phyloP scores from a whole-genome alignment of 1,140 invertebrate species.

The Pollicipes pollicipes region DNA sequence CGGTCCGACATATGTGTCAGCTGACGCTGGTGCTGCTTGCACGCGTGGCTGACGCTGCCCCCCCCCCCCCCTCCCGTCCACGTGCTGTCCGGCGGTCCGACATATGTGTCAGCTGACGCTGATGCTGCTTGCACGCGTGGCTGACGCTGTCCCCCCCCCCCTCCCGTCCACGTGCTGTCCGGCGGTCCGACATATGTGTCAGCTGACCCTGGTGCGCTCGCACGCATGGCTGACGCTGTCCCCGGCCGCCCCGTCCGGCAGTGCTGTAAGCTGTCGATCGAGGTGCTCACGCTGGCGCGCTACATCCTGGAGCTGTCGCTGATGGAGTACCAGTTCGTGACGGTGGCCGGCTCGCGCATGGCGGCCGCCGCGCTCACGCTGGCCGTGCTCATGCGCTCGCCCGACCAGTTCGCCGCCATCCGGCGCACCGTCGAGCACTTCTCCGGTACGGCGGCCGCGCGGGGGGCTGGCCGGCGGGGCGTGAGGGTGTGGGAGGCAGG shows the following conservation, averaged over 20 bases:
- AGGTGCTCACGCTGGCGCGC: constrained; percentile 74
- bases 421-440: constrained; percentile 63
- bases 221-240: constrained; percentile 12
- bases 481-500: background rate
- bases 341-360: constrained; percentile 63
- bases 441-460: constrained; percentile 37
- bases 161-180: too few relatives aligned
- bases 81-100: too few relatives aligned
- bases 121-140: too few relatives aligned
- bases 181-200: too few relatives aligned
- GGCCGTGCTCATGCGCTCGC: constrained; percentile 53
- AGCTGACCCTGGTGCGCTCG: too few relatives aligned
- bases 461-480: background rate
- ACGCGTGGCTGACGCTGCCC: too few relatives aligned
- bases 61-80: too few relatives aligned
- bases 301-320: constrained; percentile 84
- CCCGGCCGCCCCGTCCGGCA: too few relatives aligned
- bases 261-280: constrained; percentile 74
- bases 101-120: too few relatives aligned
- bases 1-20: too few relatives aligned
- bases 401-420: constrained; percentile 48
- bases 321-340: constrained; percentile 73
- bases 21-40: too few relatives aligned
- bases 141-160: too few relatives aligned
- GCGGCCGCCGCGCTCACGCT: constrained; percentile 69